Base-by-base conservation (phyloP, 2,888 invertebrate species). In the Drosophila antonietae region DNA sequence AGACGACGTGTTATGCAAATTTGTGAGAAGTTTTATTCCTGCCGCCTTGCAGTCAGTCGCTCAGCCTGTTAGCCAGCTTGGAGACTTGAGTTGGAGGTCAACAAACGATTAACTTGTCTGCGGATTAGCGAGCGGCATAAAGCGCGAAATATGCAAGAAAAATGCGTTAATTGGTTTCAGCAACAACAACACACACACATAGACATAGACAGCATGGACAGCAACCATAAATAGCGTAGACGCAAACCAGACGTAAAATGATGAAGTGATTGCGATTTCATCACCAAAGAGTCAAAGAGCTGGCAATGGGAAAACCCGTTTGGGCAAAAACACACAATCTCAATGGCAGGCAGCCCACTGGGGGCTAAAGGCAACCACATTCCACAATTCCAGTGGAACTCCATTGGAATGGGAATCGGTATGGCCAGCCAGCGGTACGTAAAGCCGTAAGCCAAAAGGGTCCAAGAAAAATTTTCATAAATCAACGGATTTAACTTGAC, bases 101-200 rank as follows among this genome's bases (percentile, higher is more conserved):
- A 86, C 84, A 83, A 80, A 84, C 83, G 83, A 84, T 84, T 86
- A 86, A 84, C 83, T 84, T 86, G 83, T 83, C 84, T 84, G 81
- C 63, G 83, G 83, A 83, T 83, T 83, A 83, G 68, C 61, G 53
- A 51, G 47, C 53, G 57, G 53, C 49, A 61, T 60, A 66, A 56
- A 68, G 53, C 55, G 56, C 52, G 39, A 71, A 73, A 60, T 57
- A 71, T 63, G 61, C 57, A 28, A 60, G 60, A 80, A 81, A 84
- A 75, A 81, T 86, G 78, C 81, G 78, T 83, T 86, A 86, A 86
- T 84, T 84, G 87, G 84, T 83, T 80, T 75, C 64, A 55, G 64
- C 68, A 52, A 49, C 49, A 49, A 49, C 49, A 49, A 20, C 33
- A 44, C 28, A 28, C 28, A 35, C 3, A 12, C 9, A 35, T 37